These are phyloP conservation scores for Vulpes lagopus DNA, from an alignment of 2,113 vertebrate genomes.

Conservation along the genomic window DNA sequence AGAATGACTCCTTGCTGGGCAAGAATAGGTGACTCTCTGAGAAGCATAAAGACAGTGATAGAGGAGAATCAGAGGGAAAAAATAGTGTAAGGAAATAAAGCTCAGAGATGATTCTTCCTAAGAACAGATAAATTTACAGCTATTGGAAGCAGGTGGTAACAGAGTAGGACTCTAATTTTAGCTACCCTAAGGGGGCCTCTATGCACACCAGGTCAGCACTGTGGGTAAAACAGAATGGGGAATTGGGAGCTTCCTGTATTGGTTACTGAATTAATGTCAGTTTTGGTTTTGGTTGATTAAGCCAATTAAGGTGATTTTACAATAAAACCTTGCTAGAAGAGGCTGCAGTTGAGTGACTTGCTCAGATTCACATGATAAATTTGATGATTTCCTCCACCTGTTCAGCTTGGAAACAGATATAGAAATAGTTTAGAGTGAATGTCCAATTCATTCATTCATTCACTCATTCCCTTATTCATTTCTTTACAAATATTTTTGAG, in stretches of 20 bases:
- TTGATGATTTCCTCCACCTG: not conserved
- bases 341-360: not conserved
- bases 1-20: not conserved
- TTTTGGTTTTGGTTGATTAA: slow-evolving; percentile 33
- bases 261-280: not conserved
- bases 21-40: not conserved
- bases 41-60: not conserved
- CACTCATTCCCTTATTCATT: not conserved
- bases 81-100: slow-evolving; percentile 33
- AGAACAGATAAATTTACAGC: slow-evolving; percentile 62
- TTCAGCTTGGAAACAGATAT: not conserved
- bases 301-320: slow-evolving; percentile 25
- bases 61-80: not conserved
- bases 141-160: slow-evolving; percentile 36
- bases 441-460: not conserved
- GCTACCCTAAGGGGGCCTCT: not conserved
- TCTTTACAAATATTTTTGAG: not conserved
- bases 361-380: not conserved
- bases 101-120: slow-evolving; percentile 41
- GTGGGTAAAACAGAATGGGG: slow-evolving; percentile 33
- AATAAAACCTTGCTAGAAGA: not conserved
- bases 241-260: not conserved
- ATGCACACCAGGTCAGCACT: slow-evolving; percentile 11
- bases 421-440: not conserved
- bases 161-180: slow-evolving; percentile 55